Percentiles rank a stretch among this genome's conserved stretches.
These are phyloP conservation scores for Belgica antarctica DNA, from an alignment of 2,888 invertebrate genomes.

Conservation along the genomic window DNA sequence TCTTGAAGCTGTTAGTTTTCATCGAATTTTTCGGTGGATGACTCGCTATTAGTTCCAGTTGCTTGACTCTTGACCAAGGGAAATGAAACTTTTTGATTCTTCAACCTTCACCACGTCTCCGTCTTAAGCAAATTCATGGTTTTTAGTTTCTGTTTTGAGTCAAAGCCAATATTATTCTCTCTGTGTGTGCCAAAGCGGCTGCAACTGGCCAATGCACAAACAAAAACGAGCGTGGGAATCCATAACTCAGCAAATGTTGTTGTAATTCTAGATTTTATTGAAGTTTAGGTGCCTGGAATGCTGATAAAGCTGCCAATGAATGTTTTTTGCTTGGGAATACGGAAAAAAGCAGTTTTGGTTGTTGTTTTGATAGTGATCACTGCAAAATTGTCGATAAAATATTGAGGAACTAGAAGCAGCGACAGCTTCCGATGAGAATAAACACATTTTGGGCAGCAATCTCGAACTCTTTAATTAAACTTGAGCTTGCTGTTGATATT, in stretches of 20 bases:
- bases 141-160: background rate
- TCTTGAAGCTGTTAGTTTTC: background rate
- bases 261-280: too few relatives aligned
- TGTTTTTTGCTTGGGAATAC: too few relatives aligned
- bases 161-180: background rate
- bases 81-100: constrained; percentile 27
- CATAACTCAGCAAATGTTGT: background rate
- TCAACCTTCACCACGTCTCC: constrained; percentile 6
- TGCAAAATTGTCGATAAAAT: too few relatives aligned
- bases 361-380: too few relatives aligned
- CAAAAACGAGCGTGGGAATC: background rate
- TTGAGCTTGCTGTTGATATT: too few relatives aligned
- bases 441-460: too few relatives aligned
- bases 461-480: too few relatives aligned
- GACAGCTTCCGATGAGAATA: too few relatives aligned
- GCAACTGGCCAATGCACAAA: constrained; percentile 6
- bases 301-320: too few relatives aligned
- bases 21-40: background rate
- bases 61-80: constrained; percentile 20
- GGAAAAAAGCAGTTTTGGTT: too few relatives aligned
- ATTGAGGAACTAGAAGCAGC: too few relatives aligned
- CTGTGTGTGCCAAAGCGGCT: background rate
- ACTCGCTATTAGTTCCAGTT: constrained; percentile 27
- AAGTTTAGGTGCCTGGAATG: too few relatives aligned
- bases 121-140: background rate